Conservation (phyloP, 2,113 vertebrate species). For the Gambusia holbrooki region DNA sequence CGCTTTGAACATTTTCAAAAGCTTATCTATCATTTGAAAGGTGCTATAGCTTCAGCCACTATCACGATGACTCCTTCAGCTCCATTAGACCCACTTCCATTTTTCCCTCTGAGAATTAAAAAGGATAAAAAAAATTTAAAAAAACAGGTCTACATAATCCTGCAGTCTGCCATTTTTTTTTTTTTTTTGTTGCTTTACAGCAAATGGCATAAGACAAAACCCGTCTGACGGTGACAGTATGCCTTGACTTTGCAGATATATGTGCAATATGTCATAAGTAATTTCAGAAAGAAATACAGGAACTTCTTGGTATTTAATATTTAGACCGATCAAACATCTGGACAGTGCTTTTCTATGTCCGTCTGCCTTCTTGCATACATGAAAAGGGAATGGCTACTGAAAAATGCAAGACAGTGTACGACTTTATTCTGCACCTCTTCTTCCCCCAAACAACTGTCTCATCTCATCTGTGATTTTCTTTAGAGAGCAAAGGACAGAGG, state of each 20-base stretch:
- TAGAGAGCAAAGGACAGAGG: conserved; percentile 20
- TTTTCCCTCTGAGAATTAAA: conserved; percentile 30
- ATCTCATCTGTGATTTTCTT: conserved; percentile 47
- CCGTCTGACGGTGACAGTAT: neutral
- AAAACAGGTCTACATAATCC: conserved; percentile 19
- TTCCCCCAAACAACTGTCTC: conserved; percentile 35
- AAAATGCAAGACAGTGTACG: conserved; percentile 62
- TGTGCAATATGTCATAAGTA: conserved; percentile 9
- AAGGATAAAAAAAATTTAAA: neutral
- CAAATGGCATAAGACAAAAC: neutral
- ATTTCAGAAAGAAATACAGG: conserved; percentile 6
- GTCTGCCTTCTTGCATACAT: conserved; percentile 27
- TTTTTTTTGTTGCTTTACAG: neutral
- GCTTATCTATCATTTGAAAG: conserved; percentile 52
- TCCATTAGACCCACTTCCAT: conserved; percentile 21
- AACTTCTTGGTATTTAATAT: conserved; percentile 52
- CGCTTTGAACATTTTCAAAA: conserved; percentile 48
- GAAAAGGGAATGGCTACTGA: conserved; percentile 54
- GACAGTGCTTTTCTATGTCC: conserved; percentile 66
- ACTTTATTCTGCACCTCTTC: conserved; percentile 41
- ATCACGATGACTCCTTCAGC: conserved; percentile 38
- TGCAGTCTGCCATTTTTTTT: neutral
- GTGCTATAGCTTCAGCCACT: conserved; percentile 36
- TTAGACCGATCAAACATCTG: conserved; percentile 65
- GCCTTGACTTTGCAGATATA: neutral